These are phyloP conservation scores for Gonatopus flavifemur DNA, from an alignment of 1,140 invertebrate species.

Conservation along the genomic window DNA sequence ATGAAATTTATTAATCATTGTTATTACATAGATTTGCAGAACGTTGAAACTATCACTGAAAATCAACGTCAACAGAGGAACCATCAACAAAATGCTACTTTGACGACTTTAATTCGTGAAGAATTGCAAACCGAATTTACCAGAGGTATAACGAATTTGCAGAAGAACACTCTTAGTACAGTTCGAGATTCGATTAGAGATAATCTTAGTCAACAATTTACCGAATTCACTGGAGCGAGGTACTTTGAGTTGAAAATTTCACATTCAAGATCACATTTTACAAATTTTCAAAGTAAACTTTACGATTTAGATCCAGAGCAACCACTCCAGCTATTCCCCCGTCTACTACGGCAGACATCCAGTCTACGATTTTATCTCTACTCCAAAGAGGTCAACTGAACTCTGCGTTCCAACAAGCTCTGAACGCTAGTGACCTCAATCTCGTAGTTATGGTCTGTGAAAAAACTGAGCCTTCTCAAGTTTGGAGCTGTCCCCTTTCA, in stretches of 20 bases:
- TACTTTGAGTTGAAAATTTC: conserved; percentile 16
- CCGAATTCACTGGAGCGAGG: conserved; percentile 48
- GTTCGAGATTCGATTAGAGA: conserved; percentile 50
- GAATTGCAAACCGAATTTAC: conserved; percentile 48
- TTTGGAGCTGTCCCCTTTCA: conserved; percentile 74
- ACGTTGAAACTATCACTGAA: conserved; percentile 41
- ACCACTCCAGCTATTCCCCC: conserved; percentile 51
- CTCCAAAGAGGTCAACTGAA: conserved; percentile 76
- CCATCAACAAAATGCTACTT: conserved; percentile 43
- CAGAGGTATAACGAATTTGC: conserved; percentile 37
- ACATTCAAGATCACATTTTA: not conserved
- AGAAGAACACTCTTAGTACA: conserved; percentile 44
- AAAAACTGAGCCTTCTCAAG: conserved; percentile 71
- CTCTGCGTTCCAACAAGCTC: conserved; percentile 85
- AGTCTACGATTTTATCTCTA: conserved; percentile 74
- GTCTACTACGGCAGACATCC: conserved; percentile 47
- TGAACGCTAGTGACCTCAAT: conserved; percentile 81
- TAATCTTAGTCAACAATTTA: conserved; percentile 51
- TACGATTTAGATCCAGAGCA: conserved; percentile 61
- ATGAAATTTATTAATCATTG: not conserved
- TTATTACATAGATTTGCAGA: conserved; percentile 46
- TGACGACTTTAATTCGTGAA: conserved; percentile 42
- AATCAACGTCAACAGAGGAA: conserved; percentile 46
- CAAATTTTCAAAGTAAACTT: not conserved
- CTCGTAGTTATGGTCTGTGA: conserved; percentile 85